These are phyloP conservation scores for Agonopterix alstromeriana DNA, from an alignment of 2,888 invertebrate species.

Conservation along the genomic window DNA sequence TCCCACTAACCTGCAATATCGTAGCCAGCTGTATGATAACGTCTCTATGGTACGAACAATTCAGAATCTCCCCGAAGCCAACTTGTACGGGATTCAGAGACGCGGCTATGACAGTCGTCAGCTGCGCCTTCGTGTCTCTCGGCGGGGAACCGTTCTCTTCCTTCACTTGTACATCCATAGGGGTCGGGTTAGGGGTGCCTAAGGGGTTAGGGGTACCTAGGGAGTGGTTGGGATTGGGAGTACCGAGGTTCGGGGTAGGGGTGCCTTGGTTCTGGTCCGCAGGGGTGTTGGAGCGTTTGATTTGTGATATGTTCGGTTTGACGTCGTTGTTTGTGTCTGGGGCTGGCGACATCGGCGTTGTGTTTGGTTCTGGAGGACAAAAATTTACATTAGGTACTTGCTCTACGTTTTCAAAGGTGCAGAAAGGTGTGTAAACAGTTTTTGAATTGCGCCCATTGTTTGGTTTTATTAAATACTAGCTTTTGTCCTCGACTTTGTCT, in stretches of 20 bases:
- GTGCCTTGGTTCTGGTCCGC: conserved; percentile 62
- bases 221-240: conserved; percentile 59
- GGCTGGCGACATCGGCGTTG: conserved; percentile 54
- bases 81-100: conserved; percentile 79
- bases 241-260: conserved; percentile 59
- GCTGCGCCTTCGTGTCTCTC: conserved; percentile 47
- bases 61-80: conserved; percentile 88
- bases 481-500: too few species aligned
- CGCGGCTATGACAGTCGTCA: conserved; percentile 50
- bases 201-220: conserved; percentile 59
- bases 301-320: conserved; percentile 67
- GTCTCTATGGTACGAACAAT: conserved; percentile 93
- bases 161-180: conserved; percentile 58
- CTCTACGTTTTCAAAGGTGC: too few species aligned
- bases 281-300: conserved; percentile 60
- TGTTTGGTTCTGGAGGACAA: conserved; percentile 35
- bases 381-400: not conserved
- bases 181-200: conserved; percentile 48
- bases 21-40: conserved; percentile 88
- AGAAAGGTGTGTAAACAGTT: too few species aligned
- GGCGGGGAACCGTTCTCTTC: conserved; percentile 51
- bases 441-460: too few species aligned
- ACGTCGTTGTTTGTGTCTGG: conserved; percentile 48
- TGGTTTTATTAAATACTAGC: too few species aligned
- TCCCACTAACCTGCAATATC: conserved; percentile 81